Percentiles rank a stretch among this genome's conserved stretches.
phyloP scores from a whole-genome alignment of 2,113 vertebrate species.

The Salvelinus fontinalis region DNA sequence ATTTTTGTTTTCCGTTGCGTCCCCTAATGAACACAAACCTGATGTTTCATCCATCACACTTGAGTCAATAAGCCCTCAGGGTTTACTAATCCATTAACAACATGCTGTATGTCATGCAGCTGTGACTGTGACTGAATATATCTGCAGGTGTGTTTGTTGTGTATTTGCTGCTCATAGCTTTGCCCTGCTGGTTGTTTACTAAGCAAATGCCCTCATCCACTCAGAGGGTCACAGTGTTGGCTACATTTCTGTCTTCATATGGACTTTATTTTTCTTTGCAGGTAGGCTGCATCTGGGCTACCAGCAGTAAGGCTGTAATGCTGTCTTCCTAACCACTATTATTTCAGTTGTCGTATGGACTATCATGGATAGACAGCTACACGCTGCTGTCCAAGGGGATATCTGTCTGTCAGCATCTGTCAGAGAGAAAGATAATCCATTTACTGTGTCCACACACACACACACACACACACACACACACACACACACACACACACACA shows the following conservation, averaged over 20 bases:
- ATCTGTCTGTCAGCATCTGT: background rate
- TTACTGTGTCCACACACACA: too few species aligned
- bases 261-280: background rate
- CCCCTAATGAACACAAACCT: too few species aligned
- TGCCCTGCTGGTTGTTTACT: background rate
- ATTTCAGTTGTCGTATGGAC: background rate
- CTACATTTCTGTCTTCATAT: background rate
- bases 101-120: background rate
- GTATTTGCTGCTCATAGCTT: background rate
- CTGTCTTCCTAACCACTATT: slow-evolving; percentile 13
- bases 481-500: background rate
- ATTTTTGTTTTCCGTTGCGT: too few species aligned
- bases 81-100: background rate
- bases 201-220: background rate
- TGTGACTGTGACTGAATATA: background rate
- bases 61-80: background rate
- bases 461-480: background rate
- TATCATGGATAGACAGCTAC: slow-evolving; percentile 31
- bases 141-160: background rate
- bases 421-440: background rate
- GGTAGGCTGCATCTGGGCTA: background rate
- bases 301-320: slow-evolving; percentile 15
- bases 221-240: background rate
- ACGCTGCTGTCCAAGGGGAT: background rate
- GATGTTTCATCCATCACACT: background rate